Evolutionary conservation across 2,888 invertebrate genomes (phyloP).

Genomic region (Labia minor): DNA sequence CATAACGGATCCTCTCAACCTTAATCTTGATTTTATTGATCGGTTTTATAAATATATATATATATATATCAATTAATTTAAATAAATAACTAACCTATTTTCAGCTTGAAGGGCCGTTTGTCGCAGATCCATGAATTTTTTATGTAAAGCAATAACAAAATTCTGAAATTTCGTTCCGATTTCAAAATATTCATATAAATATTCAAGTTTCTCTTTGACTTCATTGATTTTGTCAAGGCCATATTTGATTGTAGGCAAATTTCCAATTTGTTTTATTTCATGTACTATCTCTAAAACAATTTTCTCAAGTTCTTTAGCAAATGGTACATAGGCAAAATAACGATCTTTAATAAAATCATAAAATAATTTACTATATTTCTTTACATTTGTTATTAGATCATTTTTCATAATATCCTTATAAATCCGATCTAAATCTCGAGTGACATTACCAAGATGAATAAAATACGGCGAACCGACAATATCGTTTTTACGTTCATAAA

Average conservation of each 20-base stretch:
- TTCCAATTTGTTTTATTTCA: conserved; percentile 50
- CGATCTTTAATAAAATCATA: conserved; percentile 57
- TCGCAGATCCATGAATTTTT: conserved; percentile 59
- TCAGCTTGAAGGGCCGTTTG: conserved; percentile 72
- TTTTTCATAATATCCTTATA: conserved; percentile 68
- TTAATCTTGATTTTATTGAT: neutral
- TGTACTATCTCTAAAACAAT: conserved; percentile 49
- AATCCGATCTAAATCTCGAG: conserved; percentile 65
- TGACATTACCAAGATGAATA: conserved; percentile 65
- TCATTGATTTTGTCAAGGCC: conserved; percentile 47
- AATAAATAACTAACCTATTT: conserved; percentile 47
- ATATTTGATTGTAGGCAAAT: conserved; percentile 49
- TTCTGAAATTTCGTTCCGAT: conserved; percentile 56
- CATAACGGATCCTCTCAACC: neutral
- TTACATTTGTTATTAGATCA: conserved; percentile 65
- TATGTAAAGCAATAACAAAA: conserved; percentile 52
- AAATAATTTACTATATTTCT: conserved; percentile 58
- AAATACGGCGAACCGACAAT: conserved; percentile 71
- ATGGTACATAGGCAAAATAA: conserved; percentile 55
- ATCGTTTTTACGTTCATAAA: conserved; percentile 68
- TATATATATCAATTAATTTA: too few species aligned
- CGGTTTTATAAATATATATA: neutral
- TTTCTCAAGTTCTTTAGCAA: conserved; percentile 52
- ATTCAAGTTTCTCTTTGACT: conserved; percentile 47
- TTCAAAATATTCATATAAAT: conserved; percentile 66